These are phyloP conservation scores for Drosophila orosa DNA, from an alignment of 1,140 invertebrate species.

Conservation along the genomic window DNA sequence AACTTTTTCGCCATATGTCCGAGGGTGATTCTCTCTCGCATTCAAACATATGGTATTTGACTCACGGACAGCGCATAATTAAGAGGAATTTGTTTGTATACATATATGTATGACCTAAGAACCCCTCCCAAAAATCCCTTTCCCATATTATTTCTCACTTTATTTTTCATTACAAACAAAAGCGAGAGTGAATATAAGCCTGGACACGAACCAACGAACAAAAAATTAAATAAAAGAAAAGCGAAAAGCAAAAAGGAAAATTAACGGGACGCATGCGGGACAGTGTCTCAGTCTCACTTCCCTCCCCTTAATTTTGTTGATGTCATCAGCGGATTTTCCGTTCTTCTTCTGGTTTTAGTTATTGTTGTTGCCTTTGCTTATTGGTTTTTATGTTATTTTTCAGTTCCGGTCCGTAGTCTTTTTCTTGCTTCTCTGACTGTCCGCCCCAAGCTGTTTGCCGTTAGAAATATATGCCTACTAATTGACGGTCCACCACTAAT, in stretches of 20 bases:
- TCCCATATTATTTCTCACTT: background rate
- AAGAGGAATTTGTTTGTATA: slow-evolving; percentile 49
- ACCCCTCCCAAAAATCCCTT: slow-evolving; percentile 1
- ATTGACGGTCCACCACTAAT: slow-evolving; percentile 66
- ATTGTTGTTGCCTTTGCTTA: slow-evolving; percentile 42
- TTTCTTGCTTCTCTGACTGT: slow-evolving; percentile 3
- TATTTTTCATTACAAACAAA: slow-evolving; percentile 45
- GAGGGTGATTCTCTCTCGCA: slow-evolving; percentile 27
- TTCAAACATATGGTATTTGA: slow-evolving; percentile 47
- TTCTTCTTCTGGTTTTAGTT: slow-evolving; percentile 24
- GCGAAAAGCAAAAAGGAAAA: background rate
- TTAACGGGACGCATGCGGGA: slow-evolving; percentile 57
- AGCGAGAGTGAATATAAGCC: slow-evolving; percentile 78
- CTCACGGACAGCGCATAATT: slow-evolving; percentile 65
- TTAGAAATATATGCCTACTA: slow-evolving; percentile 67
- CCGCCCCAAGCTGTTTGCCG: slow-evolving; percentile 40
- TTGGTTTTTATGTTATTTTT: slow-evolving; percentile 62
- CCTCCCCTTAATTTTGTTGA: slow-evolving; percentile 28
- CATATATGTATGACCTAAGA: background rate
- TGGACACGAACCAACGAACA: slow-evolving; percentile 55
- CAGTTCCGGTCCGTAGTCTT: slow-evolving; percentile 64
- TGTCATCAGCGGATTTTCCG: slow-evolving; percentile 51
- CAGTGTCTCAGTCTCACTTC: background rate
- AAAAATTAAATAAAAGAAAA: background rate
- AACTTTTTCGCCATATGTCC: slow-evolving; percentile 57